Evolutionary conservation across 1,140 invertebrate genomes (phyloP).

Genomic region (Apocrypta bakeri): DNA sequence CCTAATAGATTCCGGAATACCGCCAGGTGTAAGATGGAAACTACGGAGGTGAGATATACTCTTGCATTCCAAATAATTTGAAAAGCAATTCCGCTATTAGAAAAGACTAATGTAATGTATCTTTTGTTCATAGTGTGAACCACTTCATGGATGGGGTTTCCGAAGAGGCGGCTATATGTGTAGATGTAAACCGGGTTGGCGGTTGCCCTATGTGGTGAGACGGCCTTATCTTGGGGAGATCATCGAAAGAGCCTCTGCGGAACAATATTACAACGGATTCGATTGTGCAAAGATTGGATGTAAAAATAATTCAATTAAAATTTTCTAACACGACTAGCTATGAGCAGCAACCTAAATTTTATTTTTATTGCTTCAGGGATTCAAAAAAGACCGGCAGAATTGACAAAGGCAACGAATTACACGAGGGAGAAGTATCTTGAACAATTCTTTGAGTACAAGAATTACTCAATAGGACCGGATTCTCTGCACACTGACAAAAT

Average conservation of each 20-base stretch:
- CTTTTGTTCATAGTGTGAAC: conserved; percentile 87
- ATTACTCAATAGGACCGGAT: conserved; percentile 78
- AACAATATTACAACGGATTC: conserved; percentile 95
- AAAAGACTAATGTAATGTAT: conserved; percentile 1
- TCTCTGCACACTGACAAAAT: conserved; percentile 79
- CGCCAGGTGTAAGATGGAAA: conserved; percentile 92
- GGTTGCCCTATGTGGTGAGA: conserved; percentile 89
- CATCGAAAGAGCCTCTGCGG: conserved; percentile 91
- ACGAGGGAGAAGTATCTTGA: conserved; percentile 85
- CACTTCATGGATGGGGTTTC: conserved; percentile 96
- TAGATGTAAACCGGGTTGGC: conserved; percentile 91
- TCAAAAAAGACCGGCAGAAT: conserved; percentile 86
- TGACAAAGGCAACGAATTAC: conserved; percentile 81
- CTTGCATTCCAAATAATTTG: conserved; percentile 21
- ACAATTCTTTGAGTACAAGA: conserved; percentile 82
- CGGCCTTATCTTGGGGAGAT: conserved; percentile 95
- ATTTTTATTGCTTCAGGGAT: conserved; percentile 78
- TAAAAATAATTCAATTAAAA: conserved; percentile 73
- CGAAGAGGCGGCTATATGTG: conserved; percentile 97
- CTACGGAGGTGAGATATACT: conserved; percentile 86
- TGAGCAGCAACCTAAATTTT: conserved; percentile 31
- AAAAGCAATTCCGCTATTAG: neutral
- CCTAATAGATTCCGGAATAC: conserved; percentile 94
- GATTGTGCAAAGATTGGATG: conserved; percentile 94
- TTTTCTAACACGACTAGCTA: neutral